Evolutionary conservation across 1,140 invertebrate species (phyloP), one percentile per base, ranked within the genome.

Genomic region (Apis florea): DNA sequence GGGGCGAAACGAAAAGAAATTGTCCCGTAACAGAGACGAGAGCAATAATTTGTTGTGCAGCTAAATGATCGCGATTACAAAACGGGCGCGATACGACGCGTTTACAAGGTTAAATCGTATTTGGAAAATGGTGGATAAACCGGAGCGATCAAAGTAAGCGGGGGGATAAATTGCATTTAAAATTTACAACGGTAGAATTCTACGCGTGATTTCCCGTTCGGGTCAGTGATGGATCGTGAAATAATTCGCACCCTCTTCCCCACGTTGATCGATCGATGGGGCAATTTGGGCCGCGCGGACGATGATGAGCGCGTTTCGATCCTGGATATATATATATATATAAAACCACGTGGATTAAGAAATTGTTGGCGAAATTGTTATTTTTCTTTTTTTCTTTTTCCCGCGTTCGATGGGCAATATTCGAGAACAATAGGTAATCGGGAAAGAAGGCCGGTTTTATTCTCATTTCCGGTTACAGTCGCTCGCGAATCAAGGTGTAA

Each of bases 381-480:
- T 17, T 13, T 54, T 63, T 24, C 19, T 53, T 15, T 8, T 21
- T 31, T 10, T n/a, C 9, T 2, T 40, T 4, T 40, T n/a, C n/a
- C n/a, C 31, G 31, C 71, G 17, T 5, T 75, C 61, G 71, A 66
- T 53, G 54, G 53, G 17, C 58, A 70, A 84, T 88, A 85, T 76
- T 85, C 61, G 78, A 26, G 51, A 84, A 85, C 85, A 85, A 89
- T 82, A 85, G 85, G 81, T 83, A 83, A 88, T 84, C 59, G 64
- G 24, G 74, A 80, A 90, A 89, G 83, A 89, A 84, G 78, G 72
- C 83, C 83, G 83, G 70, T 76, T 83, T 75, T 83, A 82, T 89
- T 89, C 89, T 90, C 89, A 87, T 90, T 89, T 90, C 89, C 89
- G 89, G 86, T 82, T 88, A 69, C 82, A 71, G 88, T 81, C 84